These are phyloP conservation scores for Spatula clypeata DNA, from an alignment of 2,797 vertebrate species.

Conservation along the genomic window DNA sequence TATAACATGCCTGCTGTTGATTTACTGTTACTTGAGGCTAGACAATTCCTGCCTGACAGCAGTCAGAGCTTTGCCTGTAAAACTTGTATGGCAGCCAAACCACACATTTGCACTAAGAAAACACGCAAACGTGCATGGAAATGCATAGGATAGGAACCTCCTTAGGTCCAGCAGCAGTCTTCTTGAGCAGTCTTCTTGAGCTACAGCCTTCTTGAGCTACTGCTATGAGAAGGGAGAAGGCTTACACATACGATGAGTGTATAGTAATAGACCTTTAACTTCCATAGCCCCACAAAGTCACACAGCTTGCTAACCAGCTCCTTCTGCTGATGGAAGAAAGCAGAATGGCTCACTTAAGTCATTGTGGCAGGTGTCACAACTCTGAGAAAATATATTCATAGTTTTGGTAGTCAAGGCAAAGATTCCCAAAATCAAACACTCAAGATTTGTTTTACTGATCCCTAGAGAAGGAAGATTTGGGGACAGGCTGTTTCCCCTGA, in stretches of 20 bases:
- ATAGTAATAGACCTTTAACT: not conserved
- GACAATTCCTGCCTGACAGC: conserved; percentile 60
- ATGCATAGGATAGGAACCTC: not conserved
- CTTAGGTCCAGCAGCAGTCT: too few relatives aligned
- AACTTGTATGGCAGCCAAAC: conserved; percentile 41
- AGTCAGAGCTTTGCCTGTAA: not conserved
- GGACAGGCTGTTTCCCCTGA: not conserved
- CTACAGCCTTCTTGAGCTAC: not conserved
- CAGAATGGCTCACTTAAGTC: conserved; percentile 2
- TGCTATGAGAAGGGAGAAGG: not conserved
- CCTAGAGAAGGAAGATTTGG: not conserved
- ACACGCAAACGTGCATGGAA: not conserved
- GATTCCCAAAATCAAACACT: not conserved
- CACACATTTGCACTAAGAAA: not conserved
- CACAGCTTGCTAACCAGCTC: conserved; percentile 7
- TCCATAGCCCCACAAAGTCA: not conserved
- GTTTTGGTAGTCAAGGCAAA: conserved; percentile 39
- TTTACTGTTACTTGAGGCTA: conserved; percentile 54
- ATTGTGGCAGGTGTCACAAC: not conserved
- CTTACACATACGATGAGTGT: fast-evolving
- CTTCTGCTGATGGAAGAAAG: conserved; percentile 30
- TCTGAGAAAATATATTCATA: conserved; percentile 26
- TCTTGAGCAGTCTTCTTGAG: too few relatives aligned
- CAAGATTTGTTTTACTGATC: conserved; percentile 8
- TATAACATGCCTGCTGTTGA: conserved; percentile 10